phyloP scores from a whole-genome alignment of 2,797 vertebrate species.

The Sebastes cheni region DNA sequence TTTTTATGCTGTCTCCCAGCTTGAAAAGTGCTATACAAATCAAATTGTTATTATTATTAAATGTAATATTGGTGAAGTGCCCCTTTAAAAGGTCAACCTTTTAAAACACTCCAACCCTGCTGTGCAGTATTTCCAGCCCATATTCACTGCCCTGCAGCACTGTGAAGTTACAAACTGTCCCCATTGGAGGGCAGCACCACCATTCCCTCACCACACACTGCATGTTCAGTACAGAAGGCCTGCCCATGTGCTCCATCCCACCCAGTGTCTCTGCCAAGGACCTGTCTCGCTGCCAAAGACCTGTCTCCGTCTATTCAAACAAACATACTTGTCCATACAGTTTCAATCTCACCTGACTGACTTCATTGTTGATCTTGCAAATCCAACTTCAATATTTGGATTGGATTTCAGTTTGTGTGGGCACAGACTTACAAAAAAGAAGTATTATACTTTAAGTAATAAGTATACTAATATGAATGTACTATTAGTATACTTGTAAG shows the following conservation, averaged over 20 bases:
- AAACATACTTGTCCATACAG: constrained; percentile 3
- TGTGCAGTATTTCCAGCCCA: neutral
- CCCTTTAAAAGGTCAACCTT: neutral
- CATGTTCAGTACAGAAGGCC: neutral
- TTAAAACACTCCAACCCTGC: neutral
- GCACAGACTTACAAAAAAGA: neutral
- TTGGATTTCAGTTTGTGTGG: neutral
- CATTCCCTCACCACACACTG: constrained; percentile 3
- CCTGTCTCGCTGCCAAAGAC: neutral
- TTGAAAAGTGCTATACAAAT: neutral
- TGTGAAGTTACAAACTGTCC: neutral
- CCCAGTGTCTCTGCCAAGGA: neutral
- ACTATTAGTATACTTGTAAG: too few species aligned
- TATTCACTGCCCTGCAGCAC: neutral
- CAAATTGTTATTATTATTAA: neutral
- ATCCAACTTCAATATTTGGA: neutral
- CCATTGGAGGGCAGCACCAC: constrained; percentile 60
- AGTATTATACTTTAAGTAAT: too few species aligned
- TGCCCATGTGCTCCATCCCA: neutral
- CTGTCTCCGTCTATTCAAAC: neutral
- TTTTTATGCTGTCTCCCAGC: neutral
- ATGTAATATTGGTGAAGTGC: neutral
- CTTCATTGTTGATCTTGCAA: neutral
- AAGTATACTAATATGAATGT: too few species aligned
- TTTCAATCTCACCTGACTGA: constrained; percentile 17